These are phyloP conservation scores for Pelobates fuscus DNA, from an alignment of 2,113 vertebrate genomes.

Conservation along the genomic window DNA sequence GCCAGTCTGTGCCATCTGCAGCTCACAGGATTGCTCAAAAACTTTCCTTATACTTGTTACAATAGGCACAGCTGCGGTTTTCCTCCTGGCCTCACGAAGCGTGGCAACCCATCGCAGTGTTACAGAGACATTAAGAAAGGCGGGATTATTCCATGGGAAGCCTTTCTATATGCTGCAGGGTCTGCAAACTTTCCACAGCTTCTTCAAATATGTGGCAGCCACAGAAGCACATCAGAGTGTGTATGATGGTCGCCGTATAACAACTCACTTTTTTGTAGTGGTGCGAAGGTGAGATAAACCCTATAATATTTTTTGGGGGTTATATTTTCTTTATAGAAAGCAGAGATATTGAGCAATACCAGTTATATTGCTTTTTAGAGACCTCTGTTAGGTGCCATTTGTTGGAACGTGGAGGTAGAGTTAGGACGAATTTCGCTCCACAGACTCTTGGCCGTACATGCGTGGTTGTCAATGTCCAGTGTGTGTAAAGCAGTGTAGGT, in stretches of 20 bases:
- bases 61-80: conserved; percentile 37
- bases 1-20: conserved; percentile 40
- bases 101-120: conserved; percentile 39
- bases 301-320: conserved; percentile 23
- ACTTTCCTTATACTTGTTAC: conserved; percentile 42
- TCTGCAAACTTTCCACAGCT: conserved; percentile 46
- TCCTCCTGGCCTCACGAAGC: conserved; percentile 29
- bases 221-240: conserved; percentile 19
- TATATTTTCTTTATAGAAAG: conserved; percentile 41
- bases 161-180: conserved; percentile 16
- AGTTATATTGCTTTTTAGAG: conserved; percentile 41
- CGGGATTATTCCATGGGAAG: conserved; percentile 9
- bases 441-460: conserved; percentile 37
- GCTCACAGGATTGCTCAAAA: conserved; percentile 46
- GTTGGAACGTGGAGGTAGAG: conserved; percentile 23
- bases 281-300: conserved; percentile 36
- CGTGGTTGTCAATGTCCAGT: conserved; percentile 56
- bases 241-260: conserved; percentile 6
- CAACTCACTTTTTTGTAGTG: conserved; percentile 41
- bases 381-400: conserved; percentile 23
- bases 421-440: conserved; percentile 20
- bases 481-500: conserved; percentile 55
- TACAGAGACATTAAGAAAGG: conserved; percentile 43
- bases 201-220: conserved; percentile 32
- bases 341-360: conserved; percentile 40